These are phyloP conservation scores for Epirrita christyi DNA, from an alignment of 2,888 invertebrate genomes.

Conservation along the genomic window DNA sequence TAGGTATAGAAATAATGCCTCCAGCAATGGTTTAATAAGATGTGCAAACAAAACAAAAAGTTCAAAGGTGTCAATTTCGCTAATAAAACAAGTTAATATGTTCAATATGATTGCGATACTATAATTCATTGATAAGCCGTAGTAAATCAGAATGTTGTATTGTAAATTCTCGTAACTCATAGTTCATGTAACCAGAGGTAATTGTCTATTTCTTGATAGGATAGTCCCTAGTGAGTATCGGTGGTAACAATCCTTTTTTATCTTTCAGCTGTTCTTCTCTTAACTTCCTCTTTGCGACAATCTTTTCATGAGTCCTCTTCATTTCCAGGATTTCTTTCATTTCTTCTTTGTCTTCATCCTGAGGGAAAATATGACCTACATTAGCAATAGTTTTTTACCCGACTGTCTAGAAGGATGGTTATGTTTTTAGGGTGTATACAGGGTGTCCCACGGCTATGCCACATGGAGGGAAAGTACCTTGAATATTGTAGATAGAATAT, in stretches of 20 bases:
- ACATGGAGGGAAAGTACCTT: too few relatives aligned
- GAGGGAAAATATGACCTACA: conserved; percentile 36
- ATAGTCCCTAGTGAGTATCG: conserved; percentile 58
- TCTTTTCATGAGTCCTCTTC: conserved; percentile 93
- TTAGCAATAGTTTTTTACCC: neutral
- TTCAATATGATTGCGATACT: neutral
- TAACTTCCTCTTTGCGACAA: conserved; percentile 88
- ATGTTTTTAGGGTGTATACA: too few relatives aligned
- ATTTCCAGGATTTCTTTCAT: conserved; percentile 97
- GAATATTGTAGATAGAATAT: too few relatives aligned
- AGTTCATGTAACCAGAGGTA: neutral
- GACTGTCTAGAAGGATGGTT: neutral
- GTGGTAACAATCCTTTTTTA: conserved; percentile 52
- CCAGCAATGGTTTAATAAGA: conserved; percentile 13
- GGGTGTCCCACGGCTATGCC: too few relatives aligned
- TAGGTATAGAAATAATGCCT: conserved; percentile 10
- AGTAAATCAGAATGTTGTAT: neutral
- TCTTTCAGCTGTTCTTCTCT: conserved; percentile 60
- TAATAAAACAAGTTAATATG: conserved; percentile 11
- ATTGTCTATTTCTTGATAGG: conserved; percentile 49
- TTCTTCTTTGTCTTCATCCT: conserved; percentile 97
- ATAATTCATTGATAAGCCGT: conserved; percentile 18
- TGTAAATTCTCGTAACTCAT: too few relatives aligned
- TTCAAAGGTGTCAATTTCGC: conserved; percentile 16
- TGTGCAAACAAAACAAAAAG: conserved; percentile 5